phyloP scores from a whole-genome alignment of 2,888 invertebrate genomes.

The Agrotis exclamationis region DNA sequence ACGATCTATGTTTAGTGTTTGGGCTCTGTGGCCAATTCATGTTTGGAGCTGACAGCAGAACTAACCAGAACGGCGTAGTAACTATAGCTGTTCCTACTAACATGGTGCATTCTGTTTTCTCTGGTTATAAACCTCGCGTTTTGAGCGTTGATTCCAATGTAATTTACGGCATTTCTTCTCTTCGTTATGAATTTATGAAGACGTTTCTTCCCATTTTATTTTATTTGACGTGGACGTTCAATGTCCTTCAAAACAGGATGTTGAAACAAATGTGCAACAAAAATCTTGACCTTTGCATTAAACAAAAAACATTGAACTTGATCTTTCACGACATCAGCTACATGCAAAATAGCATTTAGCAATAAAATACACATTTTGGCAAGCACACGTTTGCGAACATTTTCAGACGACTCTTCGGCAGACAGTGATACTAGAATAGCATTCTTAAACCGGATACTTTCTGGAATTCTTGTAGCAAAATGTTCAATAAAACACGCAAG shows the following conservation, averaged over 20 bases:
- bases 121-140: background rate
- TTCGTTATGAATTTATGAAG: background rate
- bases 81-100: background rate
- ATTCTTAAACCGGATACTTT: background rate
- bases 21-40: slow-evolving; percentile 30
- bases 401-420: background rate
- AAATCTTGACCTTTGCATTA: slow-evolving; percentile 25
- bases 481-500: slow-evolving; percentile 11
- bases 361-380: background rate
- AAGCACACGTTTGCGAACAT: background rate
- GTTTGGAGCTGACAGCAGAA: slow-evolving; percentile 32
- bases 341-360: background rate
- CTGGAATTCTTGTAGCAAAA: slow-evolving; percentile 9
- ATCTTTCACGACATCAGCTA: slow-evolving; percentile 43
- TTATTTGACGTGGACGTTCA: background rate
- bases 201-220: background rate
- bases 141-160: background rate
- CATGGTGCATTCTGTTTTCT: background rate
- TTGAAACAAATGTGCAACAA: slow-evolving; percentile 4
- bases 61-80: slow-evolving; percentile 19
- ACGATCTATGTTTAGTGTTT: slow-evolving; percentile 33
- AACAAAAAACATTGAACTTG: slow-evolving; percentile 43
- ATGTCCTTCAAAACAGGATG: background rate
- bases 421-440: slow-evolving; percentile 9
- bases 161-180: background rate